phyloP scores from a whole-genome alignment of 2,888 invertebrate species.

The Oscheius sp. region DNA sequence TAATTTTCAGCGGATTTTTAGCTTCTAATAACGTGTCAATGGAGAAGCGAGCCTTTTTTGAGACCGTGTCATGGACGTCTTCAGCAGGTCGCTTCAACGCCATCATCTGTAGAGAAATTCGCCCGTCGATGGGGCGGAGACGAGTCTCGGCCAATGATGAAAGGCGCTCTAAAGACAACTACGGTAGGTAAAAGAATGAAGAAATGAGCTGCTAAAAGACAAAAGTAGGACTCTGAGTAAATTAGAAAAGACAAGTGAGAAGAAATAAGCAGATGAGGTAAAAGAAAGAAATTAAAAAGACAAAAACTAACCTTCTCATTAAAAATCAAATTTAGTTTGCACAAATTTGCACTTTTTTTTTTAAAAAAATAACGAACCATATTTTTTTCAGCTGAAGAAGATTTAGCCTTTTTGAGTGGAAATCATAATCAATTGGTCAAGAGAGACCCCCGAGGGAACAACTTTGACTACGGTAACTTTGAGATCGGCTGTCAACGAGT shows the following conservation, averaged over 20 bases:
- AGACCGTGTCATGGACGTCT: not conserved
- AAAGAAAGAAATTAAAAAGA: not conserved
- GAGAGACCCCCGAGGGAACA: slow-evolving; percentile 3
- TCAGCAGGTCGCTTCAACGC: slow-evolving; percentile 22
- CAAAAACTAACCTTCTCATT: no score
- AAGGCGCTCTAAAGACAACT: not conserved
- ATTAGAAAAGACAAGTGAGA: not conserved
- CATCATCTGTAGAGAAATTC: slow-evolving; percentile 27
- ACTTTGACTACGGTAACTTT: not conserved
- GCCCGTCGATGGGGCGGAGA: not conserved
- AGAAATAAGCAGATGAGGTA: not conserved
- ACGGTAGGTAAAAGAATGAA: slow-evolving; percentile 7
- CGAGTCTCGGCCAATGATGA: slow-evolving; percentile 18
- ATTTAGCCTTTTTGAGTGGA: no score
- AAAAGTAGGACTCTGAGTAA: not conserved
- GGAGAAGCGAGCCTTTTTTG: slow-evolving; percentile 13
- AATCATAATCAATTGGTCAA: no score
- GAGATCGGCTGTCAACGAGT: slow-evolving; percentile 8
- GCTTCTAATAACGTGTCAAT: slow-evolving; percentile 17
- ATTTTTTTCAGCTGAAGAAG: no score
- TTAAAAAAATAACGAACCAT: no score
- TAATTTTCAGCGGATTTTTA: no score
- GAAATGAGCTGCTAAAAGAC: slow-evolving; percentile 23
- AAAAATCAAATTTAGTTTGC: no score
- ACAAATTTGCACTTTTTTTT: no score